phyloP scores from a whole-genome alignment of 2,888 invertebrate genomes.

The Tetrapedia diversipes region DNA sequence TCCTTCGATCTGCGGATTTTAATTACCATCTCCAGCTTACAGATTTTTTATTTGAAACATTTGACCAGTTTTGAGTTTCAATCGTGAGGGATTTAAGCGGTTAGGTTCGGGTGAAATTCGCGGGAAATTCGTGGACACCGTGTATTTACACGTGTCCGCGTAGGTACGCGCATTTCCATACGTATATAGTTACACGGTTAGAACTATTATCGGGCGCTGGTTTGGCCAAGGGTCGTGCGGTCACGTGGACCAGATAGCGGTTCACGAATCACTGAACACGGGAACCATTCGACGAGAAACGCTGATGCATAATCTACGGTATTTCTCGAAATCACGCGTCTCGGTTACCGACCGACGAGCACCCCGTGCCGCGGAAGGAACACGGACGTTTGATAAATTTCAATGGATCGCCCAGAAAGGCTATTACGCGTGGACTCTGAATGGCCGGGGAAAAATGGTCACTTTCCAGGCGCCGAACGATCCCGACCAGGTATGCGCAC shows the following conservation, averaged over 20 bases:
- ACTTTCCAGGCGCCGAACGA: neutral
- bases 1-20: too few relatives aligned
- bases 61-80: too few relatives aligned
- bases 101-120: neutral
- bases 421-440: neutral
- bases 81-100: too few relatives aligned
- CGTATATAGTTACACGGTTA: slow-evolving; percentile 50
- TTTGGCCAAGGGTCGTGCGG: slow-evolving; percentile 61
- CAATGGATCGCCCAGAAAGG: neutral
- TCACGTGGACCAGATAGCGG: slow-evolving; percentile 68
- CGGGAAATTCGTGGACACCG: slow-evolving; percentile 16
- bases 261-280: slow-evolving; percentile 66
- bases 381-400: slow-evolving; percentile 25
- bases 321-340: slow-evolving; percentile 60
- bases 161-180: slow-evolving; percentile 39
- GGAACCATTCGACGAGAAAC: slow-evolving; percentile 63
- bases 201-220: slow-evolving; percentile 60
- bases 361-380: slow-evolving; percentile 21
- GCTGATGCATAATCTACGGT: slow-evolving; percentile 65
- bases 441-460: neutral
- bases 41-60: too few relatives aligned
- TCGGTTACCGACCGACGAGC: slow-evolving; percentile 33
- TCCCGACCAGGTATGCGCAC: neutral
- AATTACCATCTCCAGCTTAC: neutral
- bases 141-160: slow-evolving; percentile 5